phyloP scores from a whole-genome alignment of 2,797 vertebrate species.

The Sebastes iracundus region DNA sequence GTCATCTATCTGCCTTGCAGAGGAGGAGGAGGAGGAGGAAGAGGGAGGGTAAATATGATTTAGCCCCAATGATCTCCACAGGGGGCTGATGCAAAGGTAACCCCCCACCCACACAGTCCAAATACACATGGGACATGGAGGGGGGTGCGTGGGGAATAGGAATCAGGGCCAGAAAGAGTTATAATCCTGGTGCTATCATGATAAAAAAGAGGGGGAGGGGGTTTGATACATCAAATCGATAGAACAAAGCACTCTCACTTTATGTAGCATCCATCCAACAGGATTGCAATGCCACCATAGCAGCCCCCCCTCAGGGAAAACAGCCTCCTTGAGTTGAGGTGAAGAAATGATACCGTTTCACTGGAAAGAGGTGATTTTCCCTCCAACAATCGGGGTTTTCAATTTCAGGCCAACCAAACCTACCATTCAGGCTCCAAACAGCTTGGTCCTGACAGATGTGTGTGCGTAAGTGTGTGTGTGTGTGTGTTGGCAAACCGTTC shows the following conservation, averaged over 20 bases:
- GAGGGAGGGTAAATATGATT: constrained; percentile 64
- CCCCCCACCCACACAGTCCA: constrained; percentile 39
- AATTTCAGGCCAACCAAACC: constrained; percentile 24
- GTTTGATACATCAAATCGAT: constrained; percentile 54
- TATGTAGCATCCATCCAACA: constrained; percentile 39
- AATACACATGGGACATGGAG: constrained; percentile 56
- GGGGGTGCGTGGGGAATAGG: constrained; percentile 39
- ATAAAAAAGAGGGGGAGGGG: not conserved
- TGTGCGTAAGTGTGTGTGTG: constrained; percentile 16
- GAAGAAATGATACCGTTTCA: not conserved
- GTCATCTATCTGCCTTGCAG: constrained; percentile 67
- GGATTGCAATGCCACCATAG: constrained; percentile 18
- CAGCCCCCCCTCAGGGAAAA: not conserved
- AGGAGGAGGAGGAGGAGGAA: not conserved
- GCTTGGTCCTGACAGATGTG: constrained; percentile 43
- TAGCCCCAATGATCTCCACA: constrained; percentile 70
- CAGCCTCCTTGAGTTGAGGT: not conserved
- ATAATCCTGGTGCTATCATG: constrained; percentile 66
- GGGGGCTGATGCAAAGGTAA: constrained; percentile 60
- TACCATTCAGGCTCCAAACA: constrained; percentile 21
- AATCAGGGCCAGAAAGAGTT: constrained; percentile 53
- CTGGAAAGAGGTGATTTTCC: constrained; percentile 6
- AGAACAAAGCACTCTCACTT: constrained; percentile 68
- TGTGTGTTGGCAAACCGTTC: constrained; percentile 42
- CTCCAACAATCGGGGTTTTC: not conserved